These are phyloP conservation scores for Hippocampus kuda DNA, from an alignment of 2,797 vertebrate species.

Conservation along the genomic window DNA sequence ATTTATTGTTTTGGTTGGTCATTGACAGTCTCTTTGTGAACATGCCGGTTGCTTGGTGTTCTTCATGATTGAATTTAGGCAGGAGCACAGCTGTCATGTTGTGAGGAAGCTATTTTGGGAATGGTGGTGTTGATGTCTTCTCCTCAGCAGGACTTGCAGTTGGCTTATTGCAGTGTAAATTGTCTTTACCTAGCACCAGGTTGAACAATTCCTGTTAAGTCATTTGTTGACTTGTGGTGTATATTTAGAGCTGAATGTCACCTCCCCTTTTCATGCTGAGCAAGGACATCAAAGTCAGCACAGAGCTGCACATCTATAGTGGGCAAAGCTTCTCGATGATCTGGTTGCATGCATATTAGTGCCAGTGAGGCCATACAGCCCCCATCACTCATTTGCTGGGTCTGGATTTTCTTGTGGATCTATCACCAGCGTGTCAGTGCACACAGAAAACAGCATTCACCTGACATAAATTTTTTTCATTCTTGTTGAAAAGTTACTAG, in stretches of 20 bases:
- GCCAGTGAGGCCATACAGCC: background rate
- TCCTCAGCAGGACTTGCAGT: background rate
- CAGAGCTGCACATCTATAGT: background rate
- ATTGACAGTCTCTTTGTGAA: background rate
- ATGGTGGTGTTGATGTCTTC: background rate
- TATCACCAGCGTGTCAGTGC: too few species aligned
- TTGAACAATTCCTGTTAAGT: background rate
- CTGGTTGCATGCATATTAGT: background rate
- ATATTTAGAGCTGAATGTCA: background rate
- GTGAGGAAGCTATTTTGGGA: conserved; percentile 1
- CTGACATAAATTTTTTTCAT: background rate
- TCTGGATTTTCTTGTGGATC: background rate
- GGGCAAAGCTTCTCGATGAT: too few species aligned
- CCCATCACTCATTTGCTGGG: background rate
- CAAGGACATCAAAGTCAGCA: background rate
- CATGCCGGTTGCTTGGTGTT: background rate
- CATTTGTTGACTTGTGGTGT: background rate
- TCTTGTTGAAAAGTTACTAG: background rate
- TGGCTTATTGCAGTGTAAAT: background rate
- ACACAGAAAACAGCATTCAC: background rate
- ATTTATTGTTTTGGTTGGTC: background rate
- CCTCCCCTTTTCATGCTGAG: background rate
- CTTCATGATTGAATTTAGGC: background rate
- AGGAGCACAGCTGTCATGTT: background rate
- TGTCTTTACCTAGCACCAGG: background rate